Evolutionary conservation across 1,140 invertebrate genomes (phyloP).

Genomic region (Archivesica marissinica): DNA sequence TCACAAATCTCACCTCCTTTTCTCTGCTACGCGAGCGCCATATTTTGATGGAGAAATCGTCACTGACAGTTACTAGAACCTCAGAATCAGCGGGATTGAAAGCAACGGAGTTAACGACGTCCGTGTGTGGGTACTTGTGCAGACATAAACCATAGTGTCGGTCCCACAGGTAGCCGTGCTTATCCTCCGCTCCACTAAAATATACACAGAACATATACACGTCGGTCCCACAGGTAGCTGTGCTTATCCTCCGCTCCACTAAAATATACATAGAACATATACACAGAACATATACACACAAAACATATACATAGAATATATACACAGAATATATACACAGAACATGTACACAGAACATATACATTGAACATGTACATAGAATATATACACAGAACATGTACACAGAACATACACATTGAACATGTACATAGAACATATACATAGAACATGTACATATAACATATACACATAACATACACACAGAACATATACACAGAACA

Average conservation of each 20-base stretch:
- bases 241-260: constrained; percentile 95
- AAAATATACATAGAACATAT: constrained; percentile 72
- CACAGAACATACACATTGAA: no score
- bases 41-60: constrained; percentile 92
- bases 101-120: constrained; percentile 94
- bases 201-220: constrained; percentile 80
- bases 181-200: constrained; percentile 93
- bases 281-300: no score
- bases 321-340: no score
- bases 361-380: no score
- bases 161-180: constrained; percentile 94
- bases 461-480: no score
- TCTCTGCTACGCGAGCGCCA: constrained; percentile 84
- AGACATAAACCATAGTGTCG: constrained; percentile 93
- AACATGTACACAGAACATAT: no score
- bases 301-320: no score
- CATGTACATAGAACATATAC: no score
- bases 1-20: constrained; percentile 50
- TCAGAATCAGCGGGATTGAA: constrained; percentile 93
- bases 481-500: no score
- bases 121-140: constrained; percentile 90
- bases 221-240: constrained; percentile 94
- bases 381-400: no score
- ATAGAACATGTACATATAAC: no score
- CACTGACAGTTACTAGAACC: constrained; percentile 94